Evolutionary conservation across 2,797 vertebrate genomes (phyloP).

Genomic region (Danio aesculapii): DNA sequence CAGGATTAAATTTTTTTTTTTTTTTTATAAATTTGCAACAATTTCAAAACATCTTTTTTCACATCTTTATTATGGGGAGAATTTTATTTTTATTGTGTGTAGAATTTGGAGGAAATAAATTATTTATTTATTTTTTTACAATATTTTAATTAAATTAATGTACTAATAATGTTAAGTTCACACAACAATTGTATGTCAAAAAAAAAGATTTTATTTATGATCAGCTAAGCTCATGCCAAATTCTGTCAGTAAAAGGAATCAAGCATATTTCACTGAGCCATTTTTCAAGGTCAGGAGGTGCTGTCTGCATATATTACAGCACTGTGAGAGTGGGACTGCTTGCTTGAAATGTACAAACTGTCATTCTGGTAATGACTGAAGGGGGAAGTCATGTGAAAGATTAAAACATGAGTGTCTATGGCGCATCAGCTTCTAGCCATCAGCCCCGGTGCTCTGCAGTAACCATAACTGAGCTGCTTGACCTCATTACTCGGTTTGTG

Average conservation of each 20-base stretch:
- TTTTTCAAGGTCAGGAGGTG: conserved; percentile 26
- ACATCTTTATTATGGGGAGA: no score
- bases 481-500: conserved; percentile 38
- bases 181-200: no score
- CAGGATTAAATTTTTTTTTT: no score
- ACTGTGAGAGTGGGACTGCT: background rate
- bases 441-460: conserved; percentile 13
- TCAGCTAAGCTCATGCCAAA: no score
- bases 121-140: no score
- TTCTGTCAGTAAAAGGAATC: conserved; percentile 36
- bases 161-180: no score
- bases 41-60: no score
- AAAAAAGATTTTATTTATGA: no score
- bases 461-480: conserved; percentile 39
- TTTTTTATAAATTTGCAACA: no score
- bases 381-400: conserved; percentile 22
- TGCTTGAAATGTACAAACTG: conserved; percentile 5
- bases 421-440: conserved; percentile 16
- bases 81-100: no score
- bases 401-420: conserved; percentile 23
- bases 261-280: conserved; percentile 11
- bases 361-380: conserved; percentile 33
- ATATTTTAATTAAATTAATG: no score
- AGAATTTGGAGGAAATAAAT: no score
- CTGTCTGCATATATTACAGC: background rate